phyloP scores from a whole-genome alignment of 1,140 invertebrate species.

The Cydia splendana region DNA sequence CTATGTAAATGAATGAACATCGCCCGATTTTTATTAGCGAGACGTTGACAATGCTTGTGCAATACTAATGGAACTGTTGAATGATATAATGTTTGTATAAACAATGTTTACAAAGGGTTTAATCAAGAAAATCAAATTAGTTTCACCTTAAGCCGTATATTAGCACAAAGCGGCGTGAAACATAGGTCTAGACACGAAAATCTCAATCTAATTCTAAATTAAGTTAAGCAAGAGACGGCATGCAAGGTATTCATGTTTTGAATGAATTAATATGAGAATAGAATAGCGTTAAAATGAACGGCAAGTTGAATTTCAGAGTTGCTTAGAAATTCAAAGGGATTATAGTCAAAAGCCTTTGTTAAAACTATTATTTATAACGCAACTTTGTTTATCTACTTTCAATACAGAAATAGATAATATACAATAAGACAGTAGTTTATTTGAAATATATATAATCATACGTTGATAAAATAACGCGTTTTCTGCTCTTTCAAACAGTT shows the following conservation, averaged over 20 bases:
- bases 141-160: conserved; percentile 21
- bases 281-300: conserved; percentile 5
- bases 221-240: neutral
- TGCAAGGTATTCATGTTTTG: neutral
- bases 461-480: neutral
- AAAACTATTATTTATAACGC: neutral
- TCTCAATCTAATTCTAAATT: conserved; percentile 32
- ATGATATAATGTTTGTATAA: conserved; percentile 2
- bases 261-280: neutral
- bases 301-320: neutral
- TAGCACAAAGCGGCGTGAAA: conserved; percentile 9
- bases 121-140: conserved; percentile 20
- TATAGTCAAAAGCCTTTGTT: conserved; percentile 13
- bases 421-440: neutral
- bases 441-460: neutral
- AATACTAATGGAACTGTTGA: neutral
- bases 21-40: conserved; percentile 11
- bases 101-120: neutral
- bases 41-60: neutral
- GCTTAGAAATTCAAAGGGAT: neutral
- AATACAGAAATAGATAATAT: neutral
- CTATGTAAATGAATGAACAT: conserved; percentile 8
- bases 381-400: neutral
- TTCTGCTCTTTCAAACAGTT: conserved; percentile 40
- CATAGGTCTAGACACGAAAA: conserved; percentile 24